Evolutionary conservation across 2,888 invertebrate species (phyloP).

Genomic region (Ophion costatus): DNA sequence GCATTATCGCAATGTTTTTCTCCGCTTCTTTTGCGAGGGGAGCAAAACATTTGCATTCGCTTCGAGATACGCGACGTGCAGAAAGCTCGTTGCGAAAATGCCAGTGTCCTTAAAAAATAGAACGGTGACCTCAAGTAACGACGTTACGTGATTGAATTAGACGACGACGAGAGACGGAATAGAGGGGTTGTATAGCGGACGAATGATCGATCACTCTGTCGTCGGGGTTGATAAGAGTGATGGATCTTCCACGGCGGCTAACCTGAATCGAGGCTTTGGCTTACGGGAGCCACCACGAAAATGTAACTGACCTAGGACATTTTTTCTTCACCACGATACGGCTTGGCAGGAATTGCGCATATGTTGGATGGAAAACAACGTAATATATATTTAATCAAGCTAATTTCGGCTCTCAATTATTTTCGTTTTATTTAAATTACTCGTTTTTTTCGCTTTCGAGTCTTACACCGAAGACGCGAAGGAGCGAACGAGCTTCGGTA

Average conservation of each 20-base stretch:
- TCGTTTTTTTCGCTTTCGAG: slow-evolving; percentile 5
- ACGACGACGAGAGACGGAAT: too few relatives aligned
- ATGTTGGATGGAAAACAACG: neutral
- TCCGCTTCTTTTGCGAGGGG: neutral
- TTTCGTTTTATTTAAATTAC: slow-evolving; percentile 15
- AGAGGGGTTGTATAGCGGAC: too few relatives aligned
- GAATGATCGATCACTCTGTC: neutral
- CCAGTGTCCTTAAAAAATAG: neutral
- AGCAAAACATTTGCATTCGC: neutral
- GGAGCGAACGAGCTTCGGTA: slow-evolving; percentile 29
- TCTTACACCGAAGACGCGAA: slow-evolving; percentile 19
- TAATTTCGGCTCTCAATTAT: slow-evolving; percentile 21
- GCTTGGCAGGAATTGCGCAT: neutral
- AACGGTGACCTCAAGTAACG: too few relatives aligned
- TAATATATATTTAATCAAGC: slow-evolving; percentile 24
- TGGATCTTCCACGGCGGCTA: too few relatives aligned
- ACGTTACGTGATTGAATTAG: too few relatives aligned
- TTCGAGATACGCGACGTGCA: too few relatives aligned
- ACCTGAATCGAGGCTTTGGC: too few relatives aligned
- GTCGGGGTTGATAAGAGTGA: neutral
- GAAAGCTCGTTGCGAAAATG: neutral
- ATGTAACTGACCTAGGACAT: neutral
- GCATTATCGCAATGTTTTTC: slow-evolving; percentile 3
- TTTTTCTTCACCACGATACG: too few relatives aligned
- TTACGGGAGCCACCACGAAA: neutral